These are phyloP conservation scores for Acleris literana DNA, from an alignment of 2,888 invertebrate species.

Conservation along the genomic window DNA sequence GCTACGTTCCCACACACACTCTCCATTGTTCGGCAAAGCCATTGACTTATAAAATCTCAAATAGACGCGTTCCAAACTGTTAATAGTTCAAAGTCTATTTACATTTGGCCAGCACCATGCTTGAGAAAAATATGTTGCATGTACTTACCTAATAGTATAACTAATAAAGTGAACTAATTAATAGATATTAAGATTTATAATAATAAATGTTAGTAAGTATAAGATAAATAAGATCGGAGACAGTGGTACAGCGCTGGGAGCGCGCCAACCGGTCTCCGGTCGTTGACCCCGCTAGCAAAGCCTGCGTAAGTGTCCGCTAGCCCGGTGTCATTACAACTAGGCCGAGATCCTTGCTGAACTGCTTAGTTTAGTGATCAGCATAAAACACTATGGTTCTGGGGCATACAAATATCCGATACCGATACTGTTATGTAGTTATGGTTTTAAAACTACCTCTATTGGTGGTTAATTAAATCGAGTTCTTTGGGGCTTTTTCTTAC, in stretches of 20 bases:
- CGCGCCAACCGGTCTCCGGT: constrained; percentile 73
- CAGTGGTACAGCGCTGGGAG: constrained; percentile 56
- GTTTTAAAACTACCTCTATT: too few relatives aligned
- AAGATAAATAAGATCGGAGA: constrained; percentile 53
- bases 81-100: background rate
- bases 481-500: too few relatives aligned
- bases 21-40: constrained; percentile 24
- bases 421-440: too few relatives aligned
- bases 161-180: too few relatives aligned
- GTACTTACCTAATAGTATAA: background rate
- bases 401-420: too few relatives aligned
- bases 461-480: too few relatives aligned
- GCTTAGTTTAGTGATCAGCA: background rate
- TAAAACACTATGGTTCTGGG: too few relatives aligned
- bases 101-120: too few relatives aligned
- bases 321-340: constrained; percentile 48
- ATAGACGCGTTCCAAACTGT: background rate
- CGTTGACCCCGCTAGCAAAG: constrained; percentile 59
- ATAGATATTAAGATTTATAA: too few relatives aligned
- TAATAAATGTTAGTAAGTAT: background rate
- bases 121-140: too few relatives aligned
- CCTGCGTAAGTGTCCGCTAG: constrained; percentile 52
- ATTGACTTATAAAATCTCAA: constrained; percentile 26
- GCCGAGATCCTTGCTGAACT: constrained; percentile 53
- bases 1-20: constrained; percentile 23